Conservation (phyloP, 2,113 vertebrate species). For the Seriola aureovittata region DNA sequence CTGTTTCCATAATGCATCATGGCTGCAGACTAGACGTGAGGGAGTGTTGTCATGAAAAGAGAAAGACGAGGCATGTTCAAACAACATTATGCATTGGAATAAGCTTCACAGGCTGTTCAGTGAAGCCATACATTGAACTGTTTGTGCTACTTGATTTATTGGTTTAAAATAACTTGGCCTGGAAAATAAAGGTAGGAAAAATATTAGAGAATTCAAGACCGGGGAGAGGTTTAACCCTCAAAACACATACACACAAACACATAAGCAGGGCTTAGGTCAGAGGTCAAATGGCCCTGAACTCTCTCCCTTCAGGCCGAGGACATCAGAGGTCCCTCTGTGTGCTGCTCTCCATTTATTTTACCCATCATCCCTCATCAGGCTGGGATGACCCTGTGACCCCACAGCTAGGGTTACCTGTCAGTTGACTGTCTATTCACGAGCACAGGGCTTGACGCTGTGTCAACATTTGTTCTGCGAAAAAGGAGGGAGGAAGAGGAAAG, state of each 20-base stretch:
- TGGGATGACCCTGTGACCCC: conserved; percentile 75
- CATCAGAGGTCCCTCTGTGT: conserved; percentile 78
- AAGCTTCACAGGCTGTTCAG: conserved; percentile 25
- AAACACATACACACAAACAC: conserved; percentile 59
- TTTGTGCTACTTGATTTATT: conserved; percentile 42
- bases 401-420: conserved; percentile 83
- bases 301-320: conserved; percentile 73
- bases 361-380: conserved; percentile 81
- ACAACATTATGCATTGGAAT: conserved; percentile 58
- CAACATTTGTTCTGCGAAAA: conserved; percentile 69
- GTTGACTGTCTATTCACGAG: conserved; percentile 76
- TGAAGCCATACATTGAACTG: conserved; percentile 12
- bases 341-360: conserved; percentile 80
- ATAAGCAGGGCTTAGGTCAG: conserved; percentile 58
- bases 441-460: conserved; percentile 68
- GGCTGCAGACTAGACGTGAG: conserved; percentile 35
- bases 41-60: conserved; percentile 32
- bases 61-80: conserved; percentile 67
- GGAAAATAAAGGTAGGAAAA: conserved; percentile 1
- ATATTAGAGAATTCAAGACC: conserved; percentile 30
- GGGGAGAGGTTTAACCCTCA: conserved; percentile 54
- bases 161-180: conserved; percentile 7
- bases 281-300: conserved; percentile 77
- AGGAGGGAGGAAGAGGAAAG: conserved; percentile 13
- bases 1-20: conserved; percentile 47